These are phyloP conservation scores for Ciconia stormi DNA, from an alignment of 2,113 vertebrate genomes.

Conservation along the genomic window DNA sequence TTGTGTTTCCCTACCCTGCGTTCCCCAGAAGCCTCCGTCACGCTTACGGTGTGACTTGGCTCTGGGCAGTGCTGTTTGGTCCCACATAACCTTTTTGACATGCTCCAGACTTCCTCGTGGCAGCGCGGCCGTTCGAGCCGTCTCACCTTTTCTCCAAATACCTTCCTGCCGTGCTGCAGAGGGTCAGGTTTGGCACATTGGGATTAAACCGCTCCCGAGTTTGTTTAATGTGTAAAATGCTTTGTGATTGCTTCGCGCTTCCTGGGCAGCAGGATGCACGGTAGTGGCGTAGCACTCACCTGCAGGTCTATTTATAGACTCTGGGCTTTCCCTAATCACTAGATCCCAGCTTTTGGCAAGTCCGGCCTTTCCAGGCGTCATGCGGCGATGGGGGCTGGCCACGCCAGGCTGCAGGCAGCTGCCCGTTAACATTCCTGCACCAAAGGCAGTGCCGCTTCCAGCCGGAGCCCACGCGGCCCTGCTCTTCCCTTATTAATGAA, in stretches of 20 bases:
- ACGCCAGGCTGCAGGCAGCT: fast-evolving
- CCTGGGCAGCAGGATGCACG: neutral
- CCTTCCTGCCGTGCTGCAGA: neutral
- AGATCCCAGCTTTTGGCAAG: slow-evolving; percentile 25
- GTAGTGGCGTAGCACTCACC: neutral
- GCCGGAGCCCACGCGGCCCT: neutral
- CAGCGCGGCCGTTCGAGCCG: fast-evolving
- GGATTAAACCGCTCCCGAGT: neutral
- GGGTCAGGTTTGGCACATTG: neutral
- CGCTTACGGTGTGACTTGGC: neutral
- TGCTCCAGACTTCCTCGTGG: neutral
- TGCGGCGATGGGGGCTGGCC: neutral
- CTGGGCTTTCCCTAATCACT: slow-evolving; percentile 13
- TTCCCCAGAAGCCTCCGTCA: neutral
- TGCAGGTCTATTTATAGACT: neutral
- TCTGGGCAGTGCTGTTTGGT: neutral
- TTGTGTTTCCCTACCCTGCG: fast-evolving
- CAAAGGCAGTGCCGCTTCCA: neutral
- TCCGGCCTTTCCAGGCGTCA: neutral
- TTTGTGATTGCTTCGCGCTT: neutral
- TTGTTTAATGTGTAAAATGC: neutral
- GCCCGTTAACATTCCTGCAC: slow-evolving; percentile 23
- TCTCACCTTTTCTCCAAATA: neutral
- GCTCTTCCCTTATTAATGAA: neutral
- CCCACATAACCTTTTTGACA: neutral